phyloP scores from a whole-genome alignment of 2,113 vertebrate species.

The Cyanistes caeruleus region DNA sequence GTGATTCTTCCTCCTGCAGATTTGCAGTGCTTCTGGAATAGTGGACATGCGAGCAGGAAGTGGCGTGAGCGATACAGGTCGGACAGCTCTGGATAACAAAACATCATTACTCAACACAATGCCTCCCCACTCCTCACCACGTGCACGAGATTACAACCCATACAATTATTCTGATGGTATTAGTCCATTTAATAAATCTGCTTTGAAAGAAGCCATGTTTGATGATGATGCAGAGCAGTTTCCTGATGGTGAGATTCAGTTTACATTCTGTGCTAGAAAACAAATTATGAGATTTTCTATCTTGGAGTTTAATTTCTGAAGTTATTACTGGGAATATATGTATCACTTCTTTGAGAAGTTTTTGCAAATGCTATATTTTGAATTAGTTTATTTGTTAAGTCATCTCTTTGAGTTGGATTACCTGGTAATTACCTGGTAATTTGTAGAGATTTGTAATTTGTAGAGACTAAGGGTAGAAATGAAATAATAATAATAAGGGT shows the following conservation, averaged over 20 bases:
- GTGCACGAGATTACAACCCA: constrained; percentile 88
- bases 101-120: constrained; percentile 88
- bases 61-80: constrained; percentile 80
- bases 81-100: constrained; percentile 92
- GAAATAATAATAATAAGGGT: neutral
- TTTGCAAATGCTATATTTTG: neutral
- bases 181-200: constrained; percentile 84
- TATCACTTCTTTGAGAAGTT: neutral
- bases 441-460: too few relatives aligned
- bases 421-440: neutral
- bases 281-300: neutral
- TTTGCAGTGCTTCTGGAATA: constrained; percentile 76
- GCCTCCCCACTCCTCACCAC: constrained; percentile 87
- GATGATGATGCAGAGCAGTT: constrained; percentile 86
- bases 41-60: constrained; percentile 76
- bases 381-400: neutral
- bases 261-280: neutral
- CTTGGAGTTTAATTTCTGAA: neutral
- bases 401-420: neutral
- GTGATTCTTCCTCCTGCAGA: neutral
- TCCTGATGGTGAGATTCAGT: constrained; percentile 80
- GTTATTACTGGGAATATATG: neutral
- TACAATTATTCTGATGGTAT: constrained; percentile 88
- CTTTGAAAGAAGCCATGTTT: constrained; percentile 88
- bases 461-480: neutral